phyloP scores from a whole-genome alignment of 2,888 invertebrate species.

The Drosophila bunnanda region DNA sequence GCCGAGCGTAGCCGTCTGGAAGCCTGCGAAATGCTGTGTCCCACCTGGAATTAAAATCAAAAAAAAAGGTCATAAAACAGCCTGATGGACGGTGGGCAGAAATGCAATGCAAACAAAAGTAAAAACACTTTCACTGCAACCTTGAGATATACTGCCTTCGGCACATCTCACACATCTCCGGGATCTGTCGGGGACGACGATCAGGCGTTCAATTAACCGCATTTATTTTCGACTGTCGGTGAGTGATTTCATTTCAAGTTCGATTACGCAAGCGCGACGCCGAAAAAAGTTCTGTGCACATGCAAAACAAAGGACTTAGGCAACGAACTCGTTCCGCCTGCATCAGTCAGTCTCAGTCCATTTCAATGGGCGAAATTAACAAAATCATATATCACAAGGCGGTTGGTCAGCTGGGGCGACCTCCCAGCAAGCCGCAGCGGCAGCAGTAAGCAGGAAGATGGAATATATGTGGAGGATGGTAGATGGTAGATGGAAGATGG shows the following conservation, averaged over 20 bases:
- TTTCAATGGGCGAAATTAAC: conserved; percentile 74
- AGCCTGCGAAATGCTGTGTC: conserved; percentile 71
- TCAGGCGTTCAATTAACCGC: conserved; percentile 69
- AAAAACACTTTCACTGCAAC: conserved; percentile 81
- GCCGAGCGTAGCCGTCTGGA: conserved; percentile 54
- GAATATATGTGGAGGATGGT: conserved; percentile 23
- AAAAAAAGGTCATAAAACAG: conserved; percentile 54
- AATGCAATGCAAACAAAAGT: conserved; percentile 61
- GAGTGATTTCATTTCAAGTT: conserved; percentile 62
- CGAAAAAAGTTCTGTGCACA: conserved; percentile 62
- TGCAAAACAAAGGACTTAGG: conserved; percentile 63
- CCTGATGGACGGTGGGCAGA: conserved; percentile 18
- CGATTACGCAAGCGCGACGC: conserved; percentile 60
- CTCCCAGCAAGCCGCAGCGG: conserved; percentile 60
- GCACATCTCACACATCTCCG: conserved; percentile 23
- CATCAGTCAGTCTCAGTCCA: conserved; percentile 15
- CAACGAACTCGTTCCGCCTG: conserved; percentile 66
- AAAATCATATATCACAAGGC: conserved; percentile 74
- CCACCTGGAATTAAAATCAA: conserved; percentile 8
- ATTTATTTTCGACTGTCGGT: conserved; percentile 56
- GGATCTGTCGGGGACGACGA: conserved; percentile 32
- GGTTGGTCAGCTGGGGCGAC: conserved; percentile 59
- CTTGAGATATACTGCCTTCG: conserved; percentile 57
- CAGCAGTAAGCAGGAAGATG: conserved; percentile 43
- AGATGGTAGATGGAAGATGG: conserved; percentile 41